Conservation (phyloP, 2,113 vertebrate genomes). For the Gymnocephalus cernua region DNA sequence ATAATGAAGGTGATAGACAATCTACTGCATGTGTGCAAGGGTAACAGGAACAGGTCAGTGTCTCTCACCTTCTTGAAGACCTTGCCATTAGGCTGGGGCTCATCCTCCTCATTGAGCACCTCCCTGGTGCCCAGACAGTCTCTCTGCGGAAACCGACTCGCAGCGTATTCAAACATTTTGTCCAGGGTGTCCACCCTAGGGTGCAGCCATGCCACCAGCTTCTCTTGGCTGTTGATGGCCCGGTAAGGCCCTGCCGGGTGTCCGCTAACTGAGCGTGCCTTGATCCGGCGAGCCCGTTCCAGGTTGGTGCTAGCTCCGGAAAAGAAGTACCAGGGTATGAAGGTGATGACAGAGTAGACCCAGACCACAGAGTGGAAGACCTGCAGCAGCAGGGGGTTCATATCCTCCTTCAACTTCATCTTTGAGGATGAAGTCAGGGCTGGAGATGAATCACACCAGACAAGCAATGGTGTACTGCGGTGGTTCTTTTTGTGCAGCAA, state of each 20-base stretch:
- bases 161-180: conserved; percentile 93
- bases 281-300: conserved; percentile 87
- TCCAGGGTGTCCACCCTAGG: conserved; percentile 92
- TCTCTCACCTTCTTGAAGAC: conserved; percentile 96
- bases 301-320: conserved; percentile 87
- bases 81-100: conserved; percentile 95
- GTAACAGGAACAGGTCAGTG: background rate
- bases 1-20: background rate
- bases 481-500: conserved; percentile 17
- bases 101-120: conserved; percentile 96
- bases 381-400: conserved; percentile 93
- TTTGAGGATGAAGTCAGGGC: conserved; percentile 51
- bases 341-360: conserved; percentile 92
- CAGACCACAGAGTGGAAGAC: conserved; percentile 92
- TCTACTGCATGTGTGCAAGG: background rate
- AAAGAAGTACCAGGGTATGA: conserved; percentile 95
- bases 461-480: background rate
- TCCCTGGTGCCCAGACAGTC: conserved; percentile 95
- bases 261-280: conserved; percentile 88
- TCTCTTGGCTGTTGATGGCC: conserved; percentile 87
- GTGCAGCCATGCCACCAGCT: conserved; percentile 88
- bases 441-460: conserved; percentile 5
- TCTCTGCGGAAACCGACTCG: conserved; percentile 86
- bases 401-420: conserved; percentile 96
- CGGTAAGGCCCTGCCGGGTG: conserved; percentile 89